phyloP scores from a whole-genome alignment of 64 coral and sea anemone genomes.

The Pocillopora verrucosa region DNA sequence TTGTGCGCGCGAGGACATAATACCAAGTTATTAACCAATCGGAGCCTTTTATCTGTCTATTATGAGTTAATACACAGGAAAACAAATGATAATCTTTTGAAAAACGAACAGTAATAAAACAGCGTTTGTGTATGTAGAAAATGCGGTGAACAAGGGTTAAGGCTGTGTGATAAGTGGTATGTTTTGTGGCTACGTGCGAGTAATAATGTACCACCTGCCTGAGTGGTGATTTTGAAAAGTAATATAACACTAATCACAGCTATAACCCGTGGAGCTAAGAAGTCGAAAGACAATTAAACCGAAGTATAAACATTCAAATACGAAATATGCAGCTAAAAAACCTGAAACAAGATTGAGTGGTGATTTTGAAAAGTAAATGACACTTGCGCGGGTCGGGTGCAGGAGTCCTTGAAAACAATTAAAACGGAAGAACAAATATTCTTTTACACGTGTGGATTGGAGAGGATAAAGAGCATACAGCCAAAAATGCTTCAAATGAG shows the following conservation, averaged over 20 bases:
- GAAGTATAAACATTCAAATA: not conserved
- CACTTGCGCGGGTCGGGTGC: not conserved
- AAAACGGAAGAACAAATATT: too few relatives aligned
- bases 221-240: conserved; percentile 15
- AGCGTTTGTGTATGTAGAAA: conserved; percentile 4
- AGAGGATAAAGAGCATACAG: too few relatives aligned
- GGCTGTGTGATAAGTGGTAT: not conserved
- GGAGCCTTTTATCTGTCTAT: not conserved
- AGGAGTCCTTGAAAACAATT: too few relatives aligned
- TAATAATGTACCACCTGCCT: conserved; percentile 1
- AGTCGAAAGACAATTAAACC: not conserved
- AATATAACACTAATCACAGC: not conserved
- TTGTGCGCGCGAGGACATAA: not conserved
- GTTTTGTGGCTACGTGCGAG: not conserved
- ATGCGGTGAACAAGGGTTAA: not conserved
- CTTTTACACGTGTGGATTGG: too few relatives aligned
- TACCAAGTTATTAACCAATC: conserved; percentile 18
- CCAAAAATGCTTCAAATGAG: too few relatives aligned
- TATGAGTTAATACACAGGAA: conserved; percentile 23
- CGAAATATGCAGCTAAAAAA: not conserved
- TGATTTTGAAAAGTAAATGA: too few relatives aligned
- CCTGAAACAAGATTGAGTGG: not conserved
- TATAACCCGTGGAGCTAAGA: not conserved
- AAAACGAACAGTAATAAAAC: conserved; percentile 18
- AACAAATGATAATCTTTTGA: conserved; percentile 42